Evolutionary conservation across 2,797 vertebrate genomes (phyloP).

Genomic region (Peromyscus melanophrys): DNA sequence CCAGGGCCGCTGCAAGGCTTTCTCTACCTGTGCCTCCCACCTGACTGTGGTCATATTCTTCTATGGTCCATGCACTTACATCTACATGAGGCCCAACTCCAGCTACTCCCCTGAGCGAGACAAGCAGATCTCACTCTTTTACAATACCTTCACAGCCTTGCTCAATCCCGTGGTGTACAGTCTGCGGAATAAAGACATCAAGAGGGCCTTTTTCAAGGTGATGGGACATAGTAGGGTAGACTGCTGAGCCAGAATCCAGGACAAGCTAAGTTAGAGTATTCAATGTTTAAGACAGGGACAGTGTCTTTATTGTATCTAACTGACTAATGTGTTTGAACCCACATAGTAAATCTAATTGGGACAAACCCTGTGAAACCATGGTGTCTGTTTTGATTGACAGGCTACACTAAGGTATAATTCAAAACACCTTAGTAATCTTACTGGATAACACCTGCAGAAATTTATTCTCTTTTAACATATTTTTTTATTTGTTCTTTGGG

Average conservation of each 20-base stretch:
- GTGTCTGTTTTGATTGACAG: no score
- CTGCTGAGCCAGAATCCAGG: neutral
- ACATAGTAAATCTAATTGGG: neutral
- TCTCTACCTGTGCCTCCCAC: conserved; percentile 64
- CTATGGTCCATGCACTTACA: conserved; percentile 71
- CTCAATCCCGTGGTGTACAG: conserved; percentile 77
- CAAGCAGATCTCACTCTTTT: conserved; percentile 70
- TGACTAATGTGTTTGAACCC: neutral
- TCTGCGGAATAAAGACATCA: conserved; percentile 77
- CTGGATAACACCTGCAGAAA: no score
- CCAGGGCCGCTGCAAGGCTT: conserved; percentile 65
- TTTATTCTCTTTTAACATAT: neutral
- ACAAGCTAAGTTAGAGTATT: neutral
- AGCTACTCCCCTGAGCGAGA: conserved; percentile 68
- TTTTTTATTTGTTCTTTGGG: neutral
- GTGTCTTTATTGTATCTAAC: neutral
- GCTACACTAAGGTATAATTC: no score
- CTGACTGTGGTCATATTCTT: conserved; percentile 78
- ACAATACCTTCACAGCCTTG: conserved; percentile 70
- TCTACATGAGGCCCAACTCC: conserved; percentile 81
- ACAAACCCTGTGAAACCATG: neutral
- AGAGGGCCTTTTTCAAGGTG: conserved; percentile 68
- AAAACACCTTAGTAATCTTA: no score
- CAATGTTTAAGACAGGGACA: neutral
- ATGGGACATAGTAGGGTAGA: neutral